Conservation (phyloP, 2,113 vertebrate genomes). For the Myiozetetes cayanensis region DNA sequence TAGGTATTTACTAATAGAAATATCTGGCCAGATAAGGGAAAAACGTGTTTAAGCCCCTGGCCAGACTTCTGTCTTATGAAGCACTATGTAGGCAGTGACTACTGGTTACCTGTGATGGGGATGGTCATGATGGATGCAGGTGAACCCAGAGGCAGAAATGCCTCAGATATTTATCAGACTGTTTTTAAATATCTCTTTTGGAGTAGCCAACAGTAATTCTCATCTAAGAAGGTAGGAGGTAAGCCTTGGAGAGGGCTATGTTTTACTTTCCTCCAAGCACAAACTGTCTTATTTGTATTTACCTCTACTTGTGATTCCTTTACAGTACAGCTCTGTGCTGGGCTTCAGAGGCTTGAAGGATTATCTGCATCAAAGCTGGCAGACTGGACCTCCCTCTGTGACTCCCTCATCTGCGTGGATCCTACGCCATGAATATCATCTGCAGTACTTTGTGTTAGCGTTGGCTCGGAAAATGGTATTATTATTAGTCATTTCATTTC, state of each 20-base stretch:
- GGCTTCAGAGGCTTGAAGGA: conserved; percentile 69
- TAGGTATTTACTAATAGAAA: not conserved
- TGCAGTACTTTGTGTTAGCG: conserved; percentile 84
- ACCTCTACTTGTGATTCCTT: not conserved
- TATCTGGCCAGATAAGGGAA: not conserved
- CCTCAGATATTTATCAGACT: not conserved
- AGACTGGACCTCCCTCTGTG: conserved; percentile 69
- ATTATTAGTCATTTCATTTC: not conserved
- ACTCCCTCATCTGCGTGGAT: conserved; percentile 83
- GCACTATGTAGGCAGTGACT: not conserved
- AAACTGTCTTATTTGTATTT: not conserved
- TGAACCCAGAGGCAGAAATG: not conserved
- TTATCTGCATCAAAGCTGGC: conserved; percentile 81
- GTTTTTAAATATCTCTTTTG: not conserved
- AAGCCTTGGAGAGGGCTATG: not conserved
- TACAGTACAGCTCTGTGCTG: conserved; percentile 73
- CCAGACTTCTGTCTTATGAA: not conserved
- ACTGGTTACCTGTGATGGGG: not conserved
- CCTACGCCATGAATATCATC: conserved; percentile 88
- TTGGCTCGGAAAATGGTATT: conserved; percentile 83
- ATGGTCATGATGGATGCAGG: not conserved
- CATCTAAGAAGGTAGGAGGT: not conserved
- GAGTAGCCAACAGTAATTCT: not conserved
- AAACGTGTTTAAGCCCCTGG: not conserved
- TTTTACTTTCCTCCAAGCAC: not conserved